phyloP scores from a whole-genome alignment of 2,113 vertebrate species.

The Chamaea fasciata region DNA sequence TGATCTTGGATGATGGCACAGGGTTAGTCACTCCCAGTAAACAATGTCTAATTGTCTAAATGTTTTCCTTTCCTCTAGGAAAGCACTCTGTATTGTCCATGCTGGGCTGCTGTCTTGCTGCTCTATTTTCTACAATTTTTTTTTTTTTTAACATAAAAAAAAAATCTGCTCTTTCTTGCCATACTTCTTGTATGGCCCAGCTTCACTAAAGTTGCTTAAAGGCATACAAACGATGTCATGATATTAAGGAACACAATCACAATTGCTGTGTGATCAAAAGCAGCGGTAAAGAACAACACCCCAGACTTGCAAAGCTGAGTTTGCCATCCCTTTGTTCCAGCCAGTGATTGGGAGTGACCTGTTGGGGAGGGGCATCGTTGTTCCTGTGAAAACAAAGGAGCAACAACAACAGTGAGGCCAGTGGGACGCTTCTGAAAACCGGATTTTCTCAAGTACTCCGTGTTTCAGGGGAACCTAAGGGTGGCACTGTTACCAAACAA shows the following conservation, averaged over 20 bases:
- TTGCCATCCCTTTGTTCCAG: not conserved
- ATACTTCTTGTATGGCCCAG: not conserved
- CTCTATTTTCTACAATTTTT: not conserved
- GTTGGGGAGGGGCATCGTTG: not conserved
- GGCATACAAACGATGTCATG: not conserved
- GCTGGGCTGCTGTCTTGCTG: not conserved
- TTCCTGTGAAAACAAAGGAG: not conserved
- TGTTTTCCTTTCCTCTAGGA: not conserved
- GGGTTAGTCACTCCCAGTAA: not conserved
- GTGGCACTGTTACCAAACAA: not conserved
- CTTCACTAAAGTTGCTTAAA: not conserved
- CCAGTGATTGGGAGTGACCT: not conserved
- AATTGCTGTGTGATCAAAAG: not conserved
- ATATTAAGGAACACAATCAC: not conserved
- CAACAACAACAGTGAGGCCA: not conserved
- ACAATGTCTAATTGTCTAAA: not conserved
- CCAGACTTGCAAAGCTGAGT: not conserved
- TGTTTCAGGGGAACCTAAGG: not conserved
- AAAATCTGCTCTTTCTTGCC: not conserved
- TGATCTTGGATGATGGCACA: not conserved
- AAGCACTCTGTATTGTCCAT: not conserved
- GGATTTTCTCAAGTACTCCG: not conserved
- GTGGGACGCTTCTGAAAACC: not conserved
- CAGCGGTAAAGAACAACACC: not conserved
- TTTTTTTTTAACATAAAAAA: not conserved